A percentile compares a stretch with the other conserved stretches of the same genome.
Conservation (phyloP, 2,797 vertebrate species). For the Bradypodion pumilum region DNA sequence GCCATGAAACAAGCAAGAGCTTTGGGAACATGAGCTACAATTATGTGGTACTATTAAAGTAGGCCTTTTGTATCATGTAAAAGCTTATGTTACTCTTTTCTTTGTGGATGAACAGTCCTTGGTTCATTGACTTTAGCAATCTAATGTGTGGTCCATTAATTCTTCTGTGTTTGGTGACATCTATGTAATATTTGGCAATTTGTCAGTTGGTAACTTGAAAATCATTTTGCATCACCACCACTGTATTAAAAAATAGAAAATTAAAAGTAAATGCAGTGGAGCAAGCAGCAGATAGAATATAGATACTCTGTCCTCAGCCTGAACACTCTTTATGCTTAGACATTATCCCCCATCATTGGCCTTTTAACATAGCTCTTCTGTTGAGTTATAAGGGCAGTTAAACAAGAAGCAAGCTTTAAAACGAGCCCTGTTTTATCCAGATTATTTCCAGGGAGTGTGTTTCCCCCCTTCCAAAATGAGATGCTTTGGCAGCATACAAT, state of each 20-base stretch:
- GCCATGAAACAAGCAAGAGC: not conserved
- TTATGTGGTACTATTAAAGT: constrained; percentile 7
- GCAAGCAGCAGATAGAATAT: not conserved
- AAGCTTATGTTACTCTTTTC: not conserved
- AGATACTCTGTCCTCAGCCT: constrained; percentile 23
- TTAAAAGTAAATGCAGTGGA: not conserved
- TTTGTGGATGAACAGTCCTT: not conserved
- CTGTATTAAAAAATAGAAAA: not conserved
- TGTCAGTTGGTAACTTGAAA: rapidly evolving
- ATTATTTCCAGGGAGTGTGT: not conserved
- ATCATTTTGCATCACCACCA: constrained; percentile 40
- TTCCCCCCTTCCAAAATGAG: not conserved
- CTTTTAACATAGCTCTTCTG: not conserved
- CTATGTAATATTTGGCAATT: constrained; percentile 11
- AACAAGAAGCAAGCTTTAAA: not conserved
- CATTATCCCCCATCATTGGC: not conserved
- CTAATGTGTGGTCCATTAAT: not conserved
- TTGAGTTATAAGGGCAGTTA: rapidly evolving
- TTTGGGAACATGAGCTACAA: not conserved
- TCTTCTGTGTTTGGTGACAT: not conserved
- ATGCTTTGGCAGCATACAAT: not conserved
- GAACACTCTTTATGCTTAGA: constrained; percentile 37
- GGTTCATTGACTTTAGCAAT: constrained; percentile 18
- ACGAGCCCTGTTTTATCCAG: not conserved
- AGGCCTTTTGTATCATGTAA: not conserved